These are phyloP conservation scores for Amiota mariae DNA, from an alignment of 2,888 invertebrate species.

Conservation along the genomic window DNA sequence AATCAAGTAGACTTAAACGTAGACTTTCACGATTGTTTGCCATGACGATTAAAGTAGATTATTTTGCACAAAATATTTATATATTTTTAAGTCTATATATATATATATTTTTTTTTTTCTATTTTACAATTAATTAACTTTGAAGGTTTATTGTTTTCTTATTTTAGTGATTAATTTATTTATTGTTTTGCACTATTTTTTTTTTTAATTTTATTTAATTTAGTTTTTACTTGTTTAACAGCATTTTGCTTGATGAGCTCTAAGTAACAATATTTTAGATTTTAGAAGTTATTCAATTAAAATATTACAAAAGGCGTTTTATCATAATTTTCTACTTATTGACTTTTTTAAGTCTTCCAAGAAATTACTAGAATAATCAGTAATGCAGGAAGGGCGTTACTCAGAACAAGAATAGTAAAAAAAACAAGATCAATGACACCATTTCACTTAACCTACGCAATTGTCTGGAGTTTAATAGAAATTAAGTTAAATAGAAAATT, in stretches of 20 bases:
- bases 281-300: slow-evolving; percentile 38
- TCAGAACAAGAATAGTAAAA: too few species aligned
- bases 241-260: slow-evolving; percentile 58
- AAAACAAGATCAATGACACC: too few species aligned
- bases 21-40: slow-evolving; percentile 72
- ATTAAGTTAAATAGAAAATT: too few species aligned
- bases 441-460: too few species aligned
- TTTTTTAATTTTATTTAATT: slow-evolving; percentile 30
- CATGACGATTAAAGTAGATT: slow-evolving; percentile 50
- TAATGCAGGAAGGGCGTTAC: too few species aligned
- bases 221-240: slow-evolving; percentile 44
- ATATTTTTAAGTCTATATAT: too few species aligned
- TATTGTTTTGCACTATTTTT: slow-evolving; percentile 33
- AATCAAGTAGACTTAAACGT: slow-evolving; percentile 71
- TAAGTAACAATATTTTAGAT: slow-evolving; percentile 23
- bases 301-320: background rate
- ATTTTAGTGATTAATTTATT: slow-evolving; percentile 25
- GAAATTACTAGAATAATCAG: too few species aligned
- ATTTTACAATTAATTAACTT: slow-evolving; percentile 14
- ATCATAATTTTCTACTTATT: too few species aligned
- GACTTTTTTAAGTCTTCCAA: too few species aligned
- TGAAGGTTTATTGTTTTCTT: slow-evolving; percentile 9
- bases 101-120: slow-evolving; percentile 15
- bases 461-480: too few species aligned
- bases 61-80: background rate